Percentiles rank a stretch among this genome's conserved stretches.
Evolutionary conservation across 2,113 vertebrate genomes (phyloP).

Genomic region (Sterrhoptilus dennistouni): DNA sequence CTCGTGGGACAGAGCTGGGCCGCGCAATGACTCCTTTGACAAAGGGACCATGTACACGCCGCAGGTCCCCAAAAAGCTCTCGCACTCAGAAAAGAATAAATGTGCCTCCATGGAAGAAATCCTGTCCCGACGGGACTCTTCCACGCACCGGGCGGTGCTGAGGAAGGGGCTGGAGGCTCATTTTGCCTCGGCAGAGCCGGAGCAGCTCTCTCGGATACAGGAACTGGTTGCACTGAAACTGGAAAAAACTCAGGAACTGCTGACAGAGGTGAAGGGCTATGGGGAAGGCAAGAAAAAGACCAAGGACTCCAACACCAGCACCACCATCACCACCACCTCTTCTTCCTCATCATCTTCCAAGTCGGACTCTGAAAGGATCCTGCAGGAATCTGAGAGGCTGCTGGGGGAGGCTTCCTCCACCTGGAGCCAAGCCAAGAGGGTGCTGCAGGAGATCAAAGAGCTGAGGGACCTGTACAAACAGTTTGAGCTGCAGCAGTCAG

Average conservation of each 20-base stretch:
- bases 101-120: conserved; percentile 92
- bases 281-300: conserved; percentile 75
- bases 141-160: background rate
- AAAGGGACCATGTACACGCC: conserved; percentile 78
- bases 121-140: conserved; percentile 76
- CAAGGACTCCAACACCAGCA: conserved; percentile 60
- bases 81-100: conserved; percentile 78
- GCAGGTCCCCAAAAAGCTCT: conserved; percentile 76
- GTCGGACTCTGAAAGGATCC: conserved; percentile 72
- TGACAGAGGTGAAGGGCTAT: conserved; percentile 80
- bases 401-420: conserved; percentile 83
- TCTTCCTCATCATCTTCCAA: conserved; percentile 47
- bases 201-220: conserved; percentile 79
- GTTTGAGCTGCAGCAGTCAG: conserved; percentile 77
- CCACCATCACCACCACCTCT: background rate
- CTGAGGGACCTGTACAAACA: conserved; percentile 84
- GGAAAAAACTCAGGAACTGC: conserved; percentile 88
- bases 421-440: conserved; percentile 87
- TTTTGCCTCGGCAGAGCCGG: background rate
- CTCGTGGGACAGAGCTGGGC: conserved; percentile 53
- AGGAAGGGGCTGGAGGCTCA: conserved; percentile 25
- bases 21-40: conserved; percentile 57
- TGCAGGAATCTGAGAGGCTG: conserved; percentile 84
- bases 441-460: conserved; percentile 89
- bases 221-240: conserved; percentile 89